A percentile compares a stretch with the other conserved stretches of the same genome.
These are phyloP conservation scores for Mycogona germanica DNA, from an alignment of 2,888 invertebrate genomes.

Conservation along the genomic window DNA sequence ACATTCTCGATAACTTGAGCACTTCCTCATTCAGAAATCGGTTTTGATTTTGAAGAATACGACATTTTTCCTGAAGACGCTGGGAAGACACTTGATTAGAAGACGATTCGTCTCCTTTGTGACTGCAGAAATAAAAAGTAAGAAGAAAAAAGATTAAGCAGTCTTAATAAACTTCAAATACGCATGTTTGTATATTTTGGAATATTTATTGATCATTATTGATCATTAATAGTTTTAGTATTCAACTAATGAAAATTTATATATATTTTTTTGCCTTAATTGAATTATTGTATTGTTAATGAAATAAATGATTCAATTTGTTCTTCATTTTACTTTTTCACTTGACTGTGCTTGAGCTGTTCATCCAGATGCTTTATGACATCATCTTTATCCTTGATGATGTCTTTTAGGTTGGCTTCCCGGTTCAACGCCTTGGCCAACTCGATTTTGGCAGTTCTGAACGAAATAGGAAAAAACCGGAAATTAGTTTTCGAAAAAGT, in stretches of 20 bases:
- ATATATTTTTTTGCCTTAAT: no score
- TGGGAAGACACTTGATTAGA: neutral
- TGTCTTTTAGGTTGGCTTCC: constrained; percentile 32
- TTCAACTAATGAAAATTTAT: no score
- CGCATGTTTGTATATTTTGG: no score
- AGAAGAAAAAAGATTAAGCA: constrained; percentile 4
- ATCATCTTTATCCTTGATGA: constrained; percentile 32
- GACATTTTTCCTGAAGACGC: constrained; percentile 22
- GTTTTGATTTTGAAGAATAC: constrained; percentile 36
- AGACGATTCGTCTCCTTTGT: neutral
- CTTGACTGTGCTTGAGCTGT: constrained; percentile 22
- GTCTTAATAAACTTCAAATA: no score
- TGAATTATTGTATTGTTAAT: no score
- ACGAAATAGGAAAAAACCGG: neutral
- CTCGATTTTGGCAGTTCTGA: constrained; percentile 33
- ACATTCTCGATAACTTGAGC: constrained; percentile 34
- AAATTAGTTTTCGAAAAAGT: neutral
- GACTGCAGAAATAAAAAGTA: constrained; percentile 11
- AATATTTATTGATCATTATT: no score
- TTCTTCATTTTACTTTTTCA: no score
- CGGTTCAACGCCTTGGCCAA: constrained; percentile 35
- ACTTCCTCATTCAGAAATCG: constrained; percentile 40
- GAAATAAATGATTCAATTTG: no score
- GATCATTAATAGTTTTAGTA: no score
- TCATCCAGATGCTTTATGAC: constrained; percentile 31